Percentiles rank a stretch among this genome's conserved stretches.
Conservation (phyloP, 2,888 invertebrate species). For the Pegoplata infirma region DNA sequence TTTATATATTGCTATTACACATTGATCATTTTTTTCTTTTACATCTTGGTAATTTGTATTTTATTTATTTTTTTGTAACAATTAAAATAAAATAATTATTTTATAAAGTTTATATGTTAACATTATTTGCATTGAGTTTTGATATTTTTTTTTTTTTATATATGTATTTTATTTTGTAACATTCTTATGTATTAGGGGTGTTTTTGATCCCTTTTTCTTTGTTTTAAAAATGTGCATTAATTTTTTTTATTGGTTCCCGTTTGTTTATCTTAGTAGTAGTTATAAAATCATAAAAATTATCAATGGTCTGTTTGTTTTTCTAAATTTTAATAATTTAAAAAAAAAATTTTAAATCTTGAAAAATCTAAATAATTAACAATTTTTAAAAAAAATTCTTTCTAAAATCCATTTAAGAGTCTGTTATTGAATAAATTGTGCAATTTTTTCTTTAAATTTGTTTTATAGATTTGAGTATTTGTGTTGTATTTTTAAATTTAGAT, state of each 20-base stretch:
- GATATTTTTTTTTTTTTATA: not conserved
- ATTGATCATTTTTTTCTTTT: conserved; percentile 39
- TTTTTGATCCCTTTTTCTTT: conserved; percentile 42
- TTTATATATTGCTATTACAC: conserved; percentile 52
- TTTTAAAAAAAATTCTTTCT: too few species aligned
- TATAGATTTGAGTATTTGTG: too few species aligned
- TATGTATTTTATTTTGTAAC: not conserved
- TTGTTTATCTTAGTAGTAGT: conserved; percentile 58
- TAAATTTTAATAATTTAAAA: not conserved
- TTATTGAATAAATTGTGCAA: too few species aligned
- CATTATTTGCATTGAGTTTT: not conserved
- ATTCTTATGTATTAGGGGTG: not conserved
- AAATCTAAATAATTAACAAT: too few species aligned
- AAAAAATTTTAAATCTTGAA: not conserved
- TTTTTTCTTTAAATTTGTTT: too few species aligned
- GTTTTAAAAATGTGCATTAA: conserved; percentile 46
- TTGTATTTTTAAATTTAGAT: too few species aligned
- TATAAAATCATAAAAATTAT: conserved; percentile 16
- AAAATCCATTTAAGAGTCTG: too few species aligned
- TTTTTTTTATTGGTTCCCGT: conserved; percentile 43
- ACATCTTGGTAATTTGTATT: conserved; percentile 18
- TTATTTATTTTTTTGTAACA: conserved; percentile 15
- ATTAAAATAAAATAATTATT: not conserved
- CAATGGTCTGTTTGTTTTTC: not conserved
- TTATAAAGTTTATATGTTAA: not conserved